Evolutionary conservation across 2,797 vertebrate genomes (phyloP), one percentile per base, ranked within the genome.

Genomic region (Pipistrellus pipistrellus): DNA sequence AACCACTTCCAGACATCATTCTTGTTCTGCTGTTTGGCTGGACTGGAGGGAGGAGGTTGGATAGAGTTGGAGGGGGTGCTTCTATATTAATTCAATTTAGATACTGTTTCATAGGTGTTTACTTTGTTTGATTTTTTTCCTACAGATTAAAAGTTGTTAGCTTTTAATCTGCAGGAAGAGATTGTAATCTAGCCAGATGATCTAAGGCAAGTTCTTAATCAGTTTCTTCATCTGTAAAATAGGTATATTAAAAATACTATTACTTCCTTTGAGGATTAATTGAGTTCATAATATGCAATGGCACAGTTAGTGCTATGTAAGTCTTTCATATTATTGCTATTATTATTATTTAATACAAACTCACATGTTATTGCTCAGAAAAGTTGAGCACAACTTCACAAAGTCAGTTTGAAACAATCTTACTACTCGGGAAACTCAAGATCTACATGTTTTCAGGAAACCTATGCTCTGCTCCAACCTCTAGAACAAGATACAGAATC

Each of bases 301-400:
- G 12, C 25, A 84, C 4, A 57, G 51, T 53, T 30, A 38, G 20
- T 71, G 44, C 11, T 64, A n/a, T 21, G 46, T 32, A 53, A 89
- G 48, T 57, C 44, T 71, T 66, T 72, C 15, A 17, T 83, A 57
- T 38, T 21, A 64, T 72, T 62, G 23, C 30, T 76, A 55, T 62
- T 64, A n/a, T 76, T 80, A 62, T 76, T 80, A 62, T 75, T 86
- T 86, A 86, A 87, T 38, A 48, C 62, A 48, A 76, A 62, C 11
- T 44, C 18, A 30, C 9, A 44, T 85, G 9, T 51, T 57, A 23
- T 11, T 27, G 46, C 46, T 38, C 30, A 35, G 30, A n/a, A 85
- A 35, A 20, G 8, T 17, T 48, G 53, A 30, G 12, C n/a, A 88
- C 32, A 14, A 48, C 20, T 44, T 85, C 55, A 57, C n/a, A 55